Percentiles rank a stretch among this genome's conserved stretches.
Evolutionary conservation across 2,113 vertebrate species (phyloP).

Genomic region (Ameiurus melas): DNA sequence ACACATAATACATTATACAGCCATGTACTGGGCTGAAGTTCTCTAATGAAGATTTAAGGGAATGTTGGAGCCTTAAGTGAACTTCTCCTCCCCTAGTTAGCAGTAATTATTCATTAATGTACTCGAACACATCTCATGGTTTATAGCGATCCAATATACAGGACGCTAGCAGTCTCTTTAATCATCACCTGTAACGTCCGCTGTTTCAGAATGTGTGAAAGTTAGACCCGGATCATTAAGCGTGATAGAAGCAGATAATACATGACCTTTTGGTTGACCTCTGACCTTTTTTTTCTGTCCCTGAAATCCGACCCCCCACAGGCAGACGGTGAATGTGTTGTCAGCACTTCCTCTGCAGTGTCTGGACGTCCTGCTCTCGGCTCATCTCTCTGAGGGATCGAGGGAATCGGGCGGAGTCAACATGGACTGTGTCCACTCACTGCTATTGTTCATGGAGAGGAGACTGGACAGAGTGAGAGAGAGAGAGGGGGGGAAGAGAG

Average conservation of each 20-base stretch:
- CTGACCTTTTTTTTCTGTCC: conserved; percentile 2
- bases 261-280: neutral
- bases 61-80: neutral
- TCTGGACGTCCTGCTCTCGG: conserved; percentile 73
- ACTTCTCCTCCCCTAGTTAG: neutral
- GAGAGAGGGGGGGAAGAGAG: neutral
- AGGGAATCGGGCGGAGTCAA: conserved; percentile 70
- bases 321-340: conserved; percentile 81
- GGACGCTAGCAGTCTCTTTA: too few relatives aligned
- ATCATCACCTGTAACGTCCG: neutral
- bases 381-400: conserved; percentile 58
- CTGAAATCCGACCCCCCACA: conserved; percentile 38
- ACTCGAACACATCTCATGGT: neutral
- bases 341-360: conserved; percentile 82
- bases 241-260: neutral
- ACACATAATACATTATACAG: neutral
- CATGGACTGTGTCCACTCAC: conserved; percentile 77
- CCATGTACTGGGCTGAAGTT: neutral
- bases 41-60: neutral
- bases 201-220: neutral
- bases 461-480: conserved; percentile 67
- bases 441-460: conserved; percentile 73
- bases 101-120: neutral
- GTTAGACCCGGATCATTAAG: neutral
- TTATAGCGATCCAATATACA: neutral